phyloP scores from a whole-genome alignment of 2,888 invertebrate genomes.

The Aporophyla nigra region DNA sequence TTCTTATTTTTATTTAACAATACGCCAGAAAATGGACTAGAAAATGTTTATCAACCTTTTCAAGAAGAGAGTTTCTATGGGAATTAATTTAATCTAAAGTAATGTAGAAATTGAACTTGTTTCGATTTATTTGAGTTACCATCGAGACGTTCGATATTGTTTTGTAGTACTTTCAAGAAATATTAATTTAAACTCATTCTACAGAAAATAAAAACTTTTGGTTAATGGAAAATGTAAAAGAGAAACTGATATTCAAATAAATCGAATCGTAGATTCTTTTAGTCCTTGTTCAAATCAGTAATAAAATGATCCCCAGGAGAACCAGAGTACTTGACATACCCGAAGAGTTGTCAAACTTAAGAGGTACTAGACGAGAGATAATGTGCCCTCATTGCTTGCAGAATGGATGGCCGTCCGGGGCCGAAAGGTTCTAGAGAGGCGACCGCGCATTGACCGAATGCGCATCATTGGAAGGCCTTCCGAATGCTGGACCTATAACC shows the following conservation, averaged over 20 bases:
- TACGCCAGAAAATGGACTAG: not conserved
- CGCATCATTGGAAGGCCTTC: too few species aligned
- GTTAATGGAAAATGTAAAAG: not conserved
- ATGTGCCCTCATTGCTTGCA: too few species aligned
- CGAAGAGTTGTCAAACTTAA: too few species aligned
- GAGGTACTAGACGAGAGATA: too few species aligned
- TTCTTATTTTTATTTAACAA: not conserved
- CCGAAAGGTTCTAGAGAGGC: too few species aligned
- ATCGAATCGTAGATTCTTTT: not conserved
- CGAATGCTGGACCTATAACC: not conserved
- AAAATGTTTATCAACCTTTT: not conserved
- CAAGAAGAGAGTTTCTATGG: not conserved
- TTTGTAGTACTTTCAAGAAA: conserved; percentile 11
- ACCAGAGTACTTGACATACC: too few species aligned
- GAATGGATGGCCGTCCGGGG: too few species aligned
- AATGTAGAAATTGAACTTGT: conserved; percentile 9
- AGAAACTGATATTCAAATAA: not conserved
- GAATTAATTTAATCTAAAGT: conserved; percentile 8
- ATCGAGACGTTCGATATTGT: conserved; percentile 5
- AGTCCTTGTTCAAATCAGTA: not conserved
- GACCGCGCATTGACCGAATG: too few species aligned
- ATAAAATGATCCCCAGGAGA: not conserved
- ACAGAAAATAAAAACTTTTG: not conserved
- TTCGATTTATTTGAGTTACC: not conserved
- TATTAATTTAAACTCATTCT: not conserved